phyloP scores from a whole-genome alignment of 2,113 vertebrate species.

The Cyanoderma ruficeps region DNA sequence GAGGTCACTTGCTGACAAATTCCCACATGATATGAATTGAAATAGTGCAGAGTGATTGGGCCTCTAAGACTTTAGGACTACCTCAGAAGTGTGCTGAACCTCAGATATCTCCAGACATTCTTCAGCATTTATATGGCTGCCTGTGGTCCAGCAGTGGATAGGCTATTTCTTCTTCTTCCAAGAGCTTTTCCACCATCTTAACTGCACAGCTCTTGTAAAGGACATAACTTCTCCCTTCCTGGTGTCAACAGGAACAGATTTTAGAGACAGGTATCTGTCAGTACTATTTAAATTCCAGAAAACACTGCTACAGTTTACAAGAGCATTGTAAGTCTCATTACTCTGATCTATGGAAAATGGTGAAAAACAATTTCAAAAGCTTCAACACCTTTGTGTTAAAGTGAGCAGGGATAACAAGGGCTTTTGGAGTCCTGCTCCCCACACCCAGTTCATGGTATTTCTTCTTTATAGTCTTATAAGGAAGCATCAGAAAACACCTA shows the following conservation, averaged over 20 bases:
- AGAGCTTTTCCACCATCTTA: background rate
- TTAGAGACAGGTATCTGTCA: background rate
- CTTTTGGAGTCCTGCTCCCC: background rate
- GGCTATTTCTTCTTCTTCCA: background rate
- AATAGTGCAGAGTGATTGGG: background rate
- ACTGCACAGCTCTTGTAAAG: background rate
- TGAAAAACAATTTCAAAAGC: background rate
- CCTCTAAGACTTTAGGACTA: background rate
- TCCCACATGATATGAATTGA: background rate
- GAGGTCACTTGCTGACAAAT: background rate
- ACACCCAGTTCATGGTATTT: background rate
- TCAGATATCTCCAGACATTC: background rate
- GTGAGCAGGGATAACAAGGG: background rate
- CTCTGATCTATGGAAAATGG: background rate
- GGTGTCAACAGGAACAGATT: background rate
- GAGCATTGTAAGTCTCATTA: background rate
- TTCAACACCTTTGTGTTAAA: background rate
- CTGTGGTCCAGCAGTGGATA: background rate
- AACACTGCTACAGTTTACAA: background rate
- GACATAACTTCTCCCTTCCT: background rate
- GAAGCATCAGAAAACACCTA: constrained; percentile 45
- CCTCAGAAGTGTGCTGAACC: background rate
- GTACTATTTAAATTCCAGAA: background rate
- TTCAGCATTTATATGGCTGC: background rate
- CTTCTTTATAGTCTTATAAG: constrained; percentile 18